Evolutionary conservation across 1,140 invertebrate genomes (phyloP).

Genomic region (Sarcophaga peregrina): DNA sequence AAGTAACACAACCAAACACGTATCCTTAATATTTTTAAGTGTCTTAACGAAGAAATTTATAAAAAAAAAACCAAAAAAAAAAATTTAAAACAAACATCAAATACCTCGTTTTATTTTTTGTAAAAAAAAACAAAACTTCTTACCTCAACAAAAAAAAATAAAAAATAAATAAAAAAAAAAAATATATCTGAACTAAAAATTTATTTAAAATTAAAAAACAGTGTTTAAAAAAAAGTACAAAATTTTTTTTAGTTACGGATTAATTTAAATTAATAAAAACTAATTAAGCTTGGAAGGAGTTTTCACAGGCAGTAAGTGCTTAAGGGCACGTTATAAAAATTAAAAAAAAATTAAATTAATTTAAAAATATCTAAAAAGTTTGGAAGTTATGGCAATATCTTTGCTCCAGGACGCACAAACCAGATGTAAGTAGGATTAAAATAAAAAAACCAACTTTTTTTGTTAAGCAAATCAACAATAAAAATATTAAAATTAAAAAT

Average conservation of each 20-base stretch:
- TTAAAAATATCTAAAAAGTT: background rate
- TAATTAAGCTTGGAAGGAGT: too few relatives aligned
- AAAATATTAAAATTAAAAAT: too few relatives aligned
- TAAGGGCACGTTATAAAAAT: background rate
- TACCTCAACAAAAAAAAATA: background rate
- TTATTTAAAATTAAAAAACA: constrained; percentile 11
- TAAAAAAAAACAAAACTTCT: background rate
- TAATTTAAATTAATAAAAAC: background rate
- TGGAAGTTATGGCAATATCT: constrained; percentile 59
- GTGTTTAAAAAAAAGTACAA: background rate
- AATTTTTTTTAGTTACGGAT: background rate
- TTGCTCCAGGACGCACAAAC: constrained; percentile 65
- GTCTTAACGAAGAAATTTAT: constrained; percentile 25
- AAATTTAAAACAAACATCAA: constrained; percentile 41
- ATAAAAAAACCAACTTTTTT: too few relatives aligned
- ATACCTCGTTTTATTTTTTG: constrained; percentile 27
- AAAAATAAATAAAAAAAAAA: too few relatives aligned
- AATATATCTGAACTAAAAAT: background rate
- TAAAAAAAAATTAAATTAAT: background rate
- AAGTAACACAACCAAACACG: background rate
- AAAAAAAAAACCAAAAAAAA: constrained; percentile 46
- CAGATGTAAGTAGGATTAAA: constrained; percentile 63
- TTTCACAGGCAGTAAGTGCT: too few relatives aligned
- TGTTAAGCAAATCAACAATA: too few relatives aligned
- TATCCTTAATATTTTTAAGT: constrained; percentile 28